These are phyloP conservation scores for Palythoa grandiflora DNA, from an alignment of 92 coral and sea anemone species.

Conservation along the genomic window DNA sequence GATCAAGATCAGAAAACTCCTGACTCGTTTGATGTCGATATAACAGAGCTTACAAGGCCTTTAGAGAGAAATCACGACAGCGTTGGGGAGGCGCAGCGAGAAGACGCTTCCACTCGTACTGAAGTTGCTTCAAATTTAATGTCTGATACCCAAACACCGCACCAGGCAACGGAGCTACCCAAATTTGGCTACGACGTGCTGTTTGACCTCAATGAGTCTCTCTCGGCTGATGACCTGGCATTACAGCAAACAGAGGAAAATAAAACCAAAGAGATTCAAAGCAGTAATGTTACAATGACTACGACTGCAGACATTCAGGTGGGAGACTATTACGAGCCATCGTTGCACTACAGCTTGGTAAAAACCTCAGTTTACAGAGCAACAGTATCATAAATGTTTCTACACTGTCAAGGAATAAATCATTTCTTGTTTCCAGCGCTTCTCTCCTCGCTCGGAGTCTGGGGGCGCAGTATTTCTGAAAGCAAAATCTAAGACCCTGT, in stretches of 20 bases:
- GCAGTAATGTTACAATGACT: background rate
- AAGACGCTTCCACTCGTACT: background rate
- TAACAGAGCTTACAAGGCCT: constrained; percentile 34
- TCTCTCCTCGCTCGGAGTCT: too few relatives aligned
- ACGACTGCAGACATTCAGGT: background rate
- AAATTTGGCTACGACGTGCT: constrained; percentile 27
- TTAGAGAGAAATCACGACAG: background rate
- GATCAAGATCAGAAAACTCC: background rate
- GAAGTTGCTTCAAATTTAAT: background rate
- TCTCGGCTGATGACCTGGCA: constrained; percentile 26
- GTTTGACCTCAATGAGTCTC: constrained; percentile 37
- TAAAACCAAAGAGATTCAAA: background rate
- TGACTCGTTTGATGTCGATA: constrained; percentile 35
- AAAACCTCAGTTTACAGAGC: too few relatives aligned
- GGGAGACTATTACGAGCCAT: background rate
- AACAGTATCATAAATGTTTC: too few relatives aligned
- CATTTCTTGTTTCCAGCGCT: too few relatives aligned
- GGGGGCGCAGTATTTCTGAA: too few relatives aligned
- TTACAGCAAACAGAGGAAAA: constrained; percentile 10
- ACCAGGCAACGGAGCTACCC: background rate
- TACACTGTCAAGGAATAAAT: too few relatives aligned
- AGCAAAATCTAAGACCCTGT: background rate
- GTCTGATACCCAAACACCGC: background rate
- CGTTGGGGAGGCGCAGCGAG: background rate
- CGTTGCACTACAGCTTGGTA: too few relatives aligned